Evolutionary conservation across 2,888 invertebrate species (phyloP), one percentile per base, ranked within the genome.

Genomic region (Clistopyga incitator): DNA sequence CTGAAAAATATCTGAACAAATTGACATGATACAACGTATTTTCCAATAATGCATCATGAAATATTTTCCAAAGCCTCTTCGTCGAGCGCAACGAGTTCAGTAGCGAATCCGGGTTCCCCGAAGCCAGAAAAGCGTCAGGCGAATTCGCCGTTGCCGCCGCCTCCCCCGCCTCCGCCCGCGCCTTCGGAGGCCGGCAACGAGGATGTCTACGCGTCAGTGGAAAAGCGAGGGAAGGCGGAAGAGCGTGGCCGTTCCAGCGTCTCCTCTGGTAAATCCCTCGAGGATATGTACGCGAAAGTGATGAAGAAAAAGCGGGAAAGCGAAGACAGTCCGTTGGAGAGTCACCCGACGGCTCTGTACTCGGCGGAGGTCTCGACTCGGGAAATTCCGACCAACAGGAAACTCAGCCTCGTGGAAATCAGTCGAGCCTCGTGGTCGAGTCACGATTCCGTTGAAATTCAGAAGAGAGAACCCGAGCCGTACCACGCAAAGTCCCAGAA

Each of bases 261-360:
- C 18, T 78, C 90, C 6, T 85, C 90, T 64, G 89, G 91, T 0
- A 95, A 96, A 85, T 97, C 96, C 87, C 93, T 97, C n/a, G 98
- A 98, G 88, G 97, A 97, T 89, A 97, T 98, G 96, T 98, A 98
- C 92, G 98, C 98, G 1, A 98, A 98, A 94, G 98, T 98, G 23
- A 95, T 95, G 90, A 97, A 97, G 91, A 96, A 95, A 91, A 94
- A 93, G 68, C 91, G 90, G 11, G 93, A 94, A 87, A 56, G 93
- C 92, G 90, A 91, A 90, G 95, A 88, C 91, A 94, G 85, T 75
- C 88, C 11, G 6, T 78, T 75, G 65, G 84, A 84, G 3, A 34
- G 92, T 64, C 56, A 79, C 18, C 47, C n/a, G 0, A 3, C 45
- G 15, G 15, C 61, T 15, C 20, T 13, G 15, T 52, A 77, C 92